Conservation (phyloP, 2,888 invertebrate species). For the Dryococelus australis region DNA sequence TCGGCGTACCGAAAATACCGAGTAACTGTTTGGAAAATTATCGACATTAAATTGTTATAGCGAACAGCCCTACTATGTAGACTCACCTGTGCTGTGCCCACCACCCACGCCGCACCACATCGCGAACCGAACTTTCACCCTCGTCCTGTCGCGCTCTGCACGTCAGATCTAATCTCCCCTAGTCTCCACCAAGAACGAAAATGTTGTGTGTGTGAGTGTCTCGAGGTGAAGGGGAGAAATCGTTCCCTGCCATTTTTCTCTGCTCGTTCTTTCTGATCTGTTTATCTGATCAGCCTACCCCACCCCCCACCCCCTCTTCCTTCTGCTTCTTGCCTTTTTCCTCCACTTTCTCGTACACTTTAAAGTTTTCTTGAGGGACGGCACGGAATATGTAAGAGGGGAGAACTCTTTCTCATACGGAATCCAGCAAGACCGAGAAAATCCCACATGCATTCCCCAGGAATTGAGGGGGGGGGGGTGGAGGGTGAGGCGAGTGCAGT, state of each 20-base stretch:
- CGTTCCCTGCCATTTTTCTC: neutral
- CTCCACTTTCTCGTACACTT: neutral
- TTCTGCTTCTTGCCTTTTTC: neutral
- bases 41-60: no score
- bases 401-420: neutral
- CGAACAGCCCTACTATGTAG: no score
- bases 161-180: no score
- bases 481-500: neutral
- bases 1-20: no score
- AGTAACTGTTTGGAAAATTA: no score
- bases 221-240: neutral
- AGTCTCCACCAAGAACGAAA: neutral
- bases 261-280: constrained; percentile 4
- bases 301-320: neutral
- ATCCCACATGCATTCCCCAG: neutral
- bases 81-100: no score
- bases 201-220: neutral
- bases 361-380: neutral
- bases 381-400: neutral
- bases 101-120: no score
- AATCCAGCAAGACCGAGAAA: neutral
- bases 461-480: neutral
- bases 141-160: no score
- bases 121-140: no score
- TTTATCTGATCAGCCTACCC: neutral